These are phyloP conservation scores for Isichthys henryi DNA, from an alignment of 2,113 vertebrate species.

Conservation along the genomic window DNA sequence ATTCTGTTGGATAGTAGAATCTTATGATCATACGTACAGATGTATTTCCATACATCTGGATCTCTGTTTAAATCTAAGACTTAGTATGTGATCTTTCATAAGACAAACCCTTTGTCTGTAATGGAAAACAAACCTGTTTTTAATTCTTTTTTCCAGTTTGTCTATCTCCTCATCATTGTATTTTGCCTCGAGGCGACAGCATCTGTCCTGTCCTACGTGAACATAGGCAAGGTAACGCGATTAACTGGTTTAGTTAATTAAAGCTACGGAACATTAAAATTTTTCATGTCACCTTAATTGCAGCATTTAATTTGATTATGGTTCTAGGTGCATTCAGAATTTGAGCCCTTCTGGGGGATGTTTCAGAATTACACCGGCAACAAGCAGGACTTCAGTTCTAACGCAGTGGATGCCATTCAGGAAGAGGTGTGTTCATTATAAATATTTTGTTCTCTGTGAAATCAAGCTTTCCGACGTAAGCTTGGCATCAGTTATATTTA, in stretches of 20 bases:
- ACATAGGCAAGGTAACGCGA: slow-evolving; percentile 34
- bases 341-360: slow-evolving; percentile 35
- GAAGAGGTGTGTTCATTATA: slow-evolving; percentile 17
- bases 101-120: background rate
- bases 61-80: background rate
- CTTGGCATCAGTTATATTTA: background rate
- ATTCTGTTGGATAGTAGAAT: too few relatives aligned
- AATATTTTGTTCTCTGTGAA: background rate
- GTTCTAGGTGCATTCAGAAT: slow-evolving; percentile 42
- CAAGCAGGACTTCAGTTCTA: slow-evolving; percentile 17
- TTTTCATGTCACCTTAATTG: background rate
- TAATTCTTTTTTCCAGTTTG: slow-evolving; percentile 40
- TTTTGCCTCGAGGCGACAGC: slow-evolving; percentile 44
- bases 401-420: slow-evolving; percentile 19
- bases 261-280: background rate
- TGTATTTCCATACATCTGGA: background rate
- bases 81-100: background rate
- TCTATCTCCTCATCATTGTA: slow-evolving; percentile 46
- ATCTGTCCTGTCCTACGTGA: slow-evolving; percentile 38
- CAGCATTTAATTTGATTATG: background rate
- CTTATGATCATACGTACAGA: background rate
- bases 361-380: slow-evolving; percentile 49
- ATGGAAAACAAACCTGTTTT: background rate
- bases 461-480: background rate
- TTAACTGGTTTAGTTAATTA: background rate